phyloP scores from a whole-genome alignment of 1,140 invertebrate genomes.

The Latrodectus geometricus region DNA sequence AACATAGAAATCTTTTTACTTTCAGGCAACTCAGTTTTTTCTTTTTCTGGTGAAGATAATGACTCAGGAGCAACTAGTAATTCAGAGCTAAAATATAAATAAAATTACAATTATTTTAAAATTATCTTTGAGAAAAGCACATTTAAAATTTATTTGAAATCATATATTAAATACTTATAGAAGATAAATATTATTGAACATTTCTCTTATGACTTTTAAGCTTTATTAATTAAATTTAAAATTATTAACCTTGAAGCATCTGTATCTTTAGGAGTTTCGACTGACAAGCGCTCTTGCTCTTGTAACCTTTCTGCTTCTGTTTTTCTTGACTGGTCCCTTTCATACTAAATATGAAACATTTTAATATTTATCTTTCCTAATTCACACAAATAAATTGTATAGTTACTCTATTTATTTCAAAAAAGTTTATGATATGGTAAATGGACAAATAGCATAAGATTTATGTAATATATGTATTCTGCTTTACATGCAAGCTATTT shows the following conservation, averaged over 20 bases:
- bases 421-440: too few species aligned
- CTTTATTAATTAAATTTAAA: neutral
- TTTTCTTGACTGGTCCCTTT: slow-evolving; percentile 77
- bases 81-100: slow-evolving; percentile 70
- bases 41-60: slow-evolving; percentile 65
- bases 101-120: neutral
- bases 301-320: slow-evolving; percentile 77
- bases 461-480: too few species aligned
- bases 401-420: too few species aligned
- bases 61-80: slow-evolving; percentile 70
- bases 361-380: too few species aligned
- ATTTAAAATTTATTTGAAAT: too few species aligned
- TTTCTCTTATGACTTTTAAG: neutral
- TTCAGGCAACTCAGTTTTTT: too few species aligned
- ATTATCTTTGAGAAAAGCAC: neutral
- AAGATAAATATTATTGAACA: neutral
- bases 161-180: neutral
- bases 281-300: slow-evolving; percentile 74
- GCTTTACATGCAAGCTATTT: too few species aligned
- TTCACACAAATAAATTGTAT: too few species aligned
- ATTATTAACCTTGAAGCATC: slow-evolving; percentile 71
- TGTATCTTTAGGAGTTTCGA: slow-evolving; percentile 70
- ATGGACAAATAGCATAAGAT: too few species aligned
- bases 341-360: slow-evolving; percentile 64
- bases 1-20: too few species aligned